Percentiles rank a stretch among this genome's conserved stretches.
These are phyloP conservation scores for Thalassophryne amazonica DNA, from an alignment of 2,797 vertebrate species.

Conservation along the genomic window DNA sequence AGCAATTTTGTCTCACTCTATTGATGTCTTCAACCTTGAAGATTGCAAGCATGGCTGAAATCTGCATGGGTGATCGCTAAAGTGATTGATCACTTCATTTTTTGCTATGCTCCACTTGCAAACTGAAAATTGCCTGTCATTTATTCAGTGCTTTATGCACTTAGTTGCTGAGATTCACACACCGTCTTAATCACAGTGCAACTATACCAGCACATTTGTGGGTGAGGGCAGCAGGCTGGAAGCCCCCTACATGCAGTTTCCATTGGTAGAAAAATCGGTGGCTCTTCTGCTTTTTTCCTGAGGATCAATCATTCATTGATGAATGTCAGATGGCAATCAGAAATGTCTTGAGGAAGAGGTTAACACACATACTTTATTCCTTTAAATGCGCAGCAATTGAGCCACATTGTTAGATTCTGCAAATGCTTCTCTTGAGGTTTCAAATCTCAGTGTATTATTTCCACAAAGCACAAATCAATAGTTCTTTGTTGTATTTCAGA, in stretches of 20 bases:
- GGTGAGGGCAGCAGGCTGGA: conserved; percentile 4
- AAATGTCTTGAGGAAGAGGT: conserved; percentile 56
- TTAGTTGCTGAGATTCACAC: conserved; percentile 52
- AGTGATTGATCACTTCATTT: conserved; percentile 79
- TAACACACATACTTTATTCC: conserved; percentile 42
- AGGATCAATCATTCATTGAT: conserved; percentile 80
- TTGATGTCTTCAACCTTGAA: conserved; percentile 72
- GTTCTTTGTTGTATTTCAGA: conserved; percentile 68
- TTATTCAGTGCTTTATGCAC: conserved; percentile 74
- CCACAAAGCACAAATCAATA: conserved; percentile 61
- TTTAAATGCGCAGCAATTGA: conserved; percentile 64
- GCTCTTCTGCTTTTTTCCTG: conserved; percentile 57
- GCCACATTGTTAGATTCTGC: conserved; percentile 34
- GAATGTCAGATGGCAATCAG: conserved; percentile 72
- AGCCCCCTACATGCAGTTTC: conserved; percentile 26
- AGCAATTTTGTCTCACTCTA: conserved; percentile 50
- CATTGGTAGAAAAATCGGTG: conserved; percentile 34
- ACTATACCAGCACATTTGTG: conserved; percentile 24
- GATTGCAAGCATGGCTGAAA: conserved; percentile 65
- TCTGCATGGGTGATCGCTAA: conserved; percentile 76
- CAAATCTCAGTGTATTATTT: conserved; percentile 27
- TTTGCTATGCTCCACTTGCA: conserved; percentile 61
- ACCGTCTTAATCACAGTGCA: conserved; percentile 8
- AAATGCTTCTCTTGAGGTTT: conserved; percentile 23
- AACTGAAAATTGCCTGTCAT: conserved; percentile 84